Percentiles rank a stretch among this genome's conserved stretches.
Conservation (phyloP, 2,113 vertebrate genomes). For the Piprites chloris region DNA sequence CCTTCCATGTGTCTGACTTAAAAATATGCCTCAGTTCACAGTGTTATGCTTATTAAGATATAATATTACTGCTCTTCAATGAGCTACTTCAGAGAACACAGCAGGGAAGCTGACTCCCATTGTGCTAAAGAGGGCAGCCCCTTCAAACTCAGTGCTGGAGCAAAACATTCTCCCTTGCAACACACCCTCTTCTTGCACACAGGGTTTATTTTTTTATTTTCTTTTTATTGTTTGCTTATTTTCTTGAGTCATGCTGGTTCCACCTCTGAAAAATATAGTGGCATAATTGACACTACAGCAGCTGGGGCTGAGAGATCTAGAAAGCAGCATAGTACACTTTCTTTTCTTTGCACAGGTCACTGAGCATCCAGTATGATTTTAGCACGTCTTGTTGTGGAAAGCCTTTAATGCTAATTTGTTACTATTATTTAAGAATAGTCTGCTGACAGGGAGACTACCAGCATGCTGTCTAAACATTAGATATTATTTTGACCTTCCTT, state of each 20-base stretch:
- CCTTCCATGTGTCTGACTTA: constrained; percentile 59
- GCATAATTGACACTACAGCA: neutral
- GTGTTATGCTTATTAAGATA: constrained; percentile 58
- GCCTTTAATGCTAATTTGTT: constrained; percentile 24
- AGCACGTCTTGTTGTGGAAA: neutral
- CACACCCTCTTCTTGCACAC: neutral
- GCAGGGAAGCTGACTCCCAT: neutral
- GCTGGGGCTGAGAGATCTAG: neutral
- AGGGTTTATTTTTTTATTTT: neutral
- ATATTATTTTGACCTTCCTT: constrained; percentile 18
- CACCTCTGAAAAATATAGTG: neutral
- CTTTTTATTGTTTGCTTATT: neutral
- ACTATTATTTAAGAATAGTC: constrained; percentile 2
- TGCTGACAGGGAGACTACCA: neutral
- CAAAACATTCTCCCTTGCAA: neutral
- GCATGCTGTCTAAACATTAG: neutral
- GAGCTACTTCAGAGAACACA: constrained; percentile 20
- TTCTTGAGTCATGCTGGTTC: neutral
- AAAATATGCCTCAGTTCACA: constrained; percentile 69
- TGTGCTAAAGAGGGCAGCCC: neutral
- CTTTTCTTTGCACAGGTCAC: neutral
- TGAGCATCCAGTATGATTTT: neutral
- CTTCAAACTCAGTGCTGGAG: neutral
- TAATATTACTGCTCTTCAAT: constrained; percentile 62
- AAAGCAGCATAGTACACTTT: neutral